Evolutionary conservation across 2,797 vertebrate genomes (phyloP).

Genomic region (Acrossocheilus wenchowensis): DNA sequence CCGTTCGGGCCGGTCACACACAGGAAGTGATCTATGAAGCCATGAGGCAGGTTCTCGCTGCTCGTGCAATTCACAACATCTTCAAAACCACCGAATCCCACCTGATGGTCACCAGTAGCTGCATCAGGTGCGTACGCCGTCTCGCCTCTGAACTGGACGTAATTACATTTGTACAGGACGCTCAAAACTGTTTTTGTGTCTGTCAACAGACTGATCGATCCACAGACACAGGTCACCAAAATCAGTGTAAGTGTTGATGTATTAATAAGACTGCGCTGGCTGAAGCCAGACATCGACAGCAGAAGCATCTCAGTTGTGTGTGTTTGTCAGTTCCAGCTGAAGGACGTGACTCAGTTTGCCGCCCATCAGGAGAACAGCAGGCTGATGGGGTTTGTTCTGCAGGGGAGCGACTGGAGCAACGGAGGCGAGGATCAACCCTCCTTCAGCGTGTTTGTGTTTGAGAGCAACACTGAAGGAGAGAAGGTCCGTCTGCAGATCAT

Average conservation of each 20-base stretch:
- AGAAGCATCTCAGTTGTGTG: background rate
- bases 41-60: conserved; percentile 96
- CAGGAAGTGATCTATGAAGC: conserved; percentile 95
- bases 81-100: conserved; percentile 95
- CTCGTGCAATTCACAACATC: conserved; percentile 97
- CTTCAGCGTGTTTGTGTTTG: conserved; percentile 90
- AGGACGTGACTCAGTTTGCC: conserved; percentile 89
- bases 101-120: conserved; percentile 92
- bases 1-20: conserved; percentile 84
- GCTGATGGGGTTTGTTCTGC: conserved; percentile 92
- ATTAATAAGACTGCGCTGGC: background rate
- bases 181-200: background rate
- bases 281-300: background rate
- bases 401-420: conserved; percentile 79
- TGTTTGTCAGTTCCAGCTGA: conserved; percentile 86
- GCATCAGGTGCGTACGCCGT: conserved; percentile 79
- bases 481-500: conserved; percentile 80
- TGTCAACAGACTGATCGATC: conserved; percentile 91
- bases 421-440: conserved; percentile 78
- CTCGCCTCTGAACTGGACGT: background rate
- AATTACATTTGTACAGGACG: background rate
- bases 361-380: conserved; percentile 95
- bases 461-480: conserved; percentile 98
- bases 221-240: conserved; percentile 96
- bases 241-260: conserved; percentile 86